Percentiles rank a stretch among this genome's conserved stretches.
phyloP scores from a whole-genome alignment of 1,140 invertebrate genomes.

The Solenopsis invicta region DNA sequence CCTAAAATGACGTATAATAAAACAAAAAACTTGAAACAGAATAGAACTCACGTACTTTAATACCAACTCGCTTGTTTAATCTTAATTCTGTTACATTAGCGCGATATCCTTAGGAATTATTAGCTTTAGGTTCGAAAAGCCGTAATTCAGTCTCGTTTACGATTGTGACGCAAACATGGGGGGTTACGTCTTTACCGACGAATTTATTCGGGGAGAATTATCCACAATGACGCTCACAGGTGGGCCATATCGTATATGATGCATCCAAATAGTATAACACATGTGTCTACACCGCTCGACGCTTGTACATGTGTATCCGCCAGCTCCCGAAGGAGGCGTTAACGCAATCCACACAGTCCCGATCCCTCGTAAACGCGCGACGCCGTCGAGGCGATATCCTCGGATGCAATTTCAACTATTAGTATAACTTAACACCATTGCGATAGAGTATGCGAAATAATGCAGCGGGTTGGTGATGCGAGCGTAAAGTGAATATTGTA shows the following conservation, averaged over 20 bases:
- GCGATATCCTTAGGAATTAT: background rate
- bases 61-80: background rate
- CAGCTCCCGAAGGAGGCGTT: conserved; percentile 53
- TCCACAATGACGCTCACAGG: conserved; percentile 54
- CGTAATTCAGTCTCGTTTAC: background rate
- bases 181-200: background rate
- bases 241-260: conserved; percentile 57
- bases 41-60: background rate
- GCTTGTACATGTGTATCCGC: conserved; percentile 40
- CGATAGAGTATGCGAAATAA: conserved; percentile 34
- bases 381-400: conserved; percentile 34
- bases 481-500: background rate
- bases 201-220: conserved; percentile 63
- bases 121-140: background rate
- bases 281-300: conserved; percentile 45
- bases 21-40: background rate
- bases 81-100: background rate
- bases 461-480: conserved; percentile 7
- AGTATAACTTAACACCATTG: conserved; percentile 53
- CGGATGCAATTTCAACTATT: conserved; percentile 62
- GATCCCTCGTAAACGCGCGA: conserved; percentile 17
- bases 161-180: background rate
- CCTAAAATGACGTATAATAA: background rate
- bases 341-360: conserved; percentile 52
- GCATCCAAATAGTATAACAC: conserved; percentile 53